Conservation (phyloP, 35 echinoderm and acorn worm genomes). For the Amphiura filiformis region DNA sequence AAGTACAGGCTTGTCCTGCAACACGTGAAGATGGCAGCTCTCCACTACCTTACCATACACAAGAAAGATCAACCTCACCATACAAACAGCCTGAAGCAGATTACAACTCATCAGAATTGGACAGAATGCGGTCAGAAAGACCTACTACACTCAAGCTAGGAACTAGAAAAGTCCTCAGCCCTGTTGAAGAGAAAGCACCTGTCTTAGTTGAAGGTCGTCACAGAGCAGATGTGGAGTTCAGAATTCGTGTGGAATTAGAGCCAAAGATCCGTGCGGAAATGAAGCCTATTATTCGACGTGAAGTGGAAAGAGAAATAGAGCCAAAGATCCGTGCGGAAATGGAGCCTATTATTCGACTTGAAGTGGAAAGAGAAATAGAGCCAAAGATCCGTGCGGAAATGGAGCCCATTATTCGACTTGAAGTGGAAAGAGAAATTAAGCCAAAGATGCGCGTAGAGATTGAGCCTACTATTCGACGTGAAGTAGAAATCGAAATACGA, state of each 20-base stretch:
- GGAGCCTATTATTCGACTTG: constrained; percentile 41
- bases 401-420: constrained; percentile 42
- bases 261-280: constrained; percentile 30
- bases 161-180: too few relatives aligned
- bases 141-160: neutral
- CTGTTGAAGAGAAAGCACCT: too few relatives aligned
- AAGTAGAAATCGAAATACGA: constrained; percentile 37
- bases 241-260: constrained; percentile 6
- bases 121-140: neutral
- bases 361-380: constrained; percentile 30
- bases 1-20: constrained; percentile 1
- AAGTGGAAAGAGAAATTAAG: constrained; percentile 15
- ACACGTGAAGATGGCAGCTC: constrained; percentile 35
- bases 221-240: constrained; percentile 41
- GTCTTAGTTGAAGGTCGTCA: constrained; percentile 40
- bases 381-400: constrained; percentile 30
- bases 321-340: constrained; percentile 23
- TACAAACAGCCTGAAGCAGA: neutral
- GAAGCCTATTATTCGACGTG: constrained; percentile 47
- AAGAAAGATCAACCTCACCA: neutral
- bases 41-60: constrained; percentile 22
- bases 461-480: constrained; percentile 46
- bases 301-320: constrained; percentile 48
- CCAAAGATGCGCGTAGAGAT: constrained; percentile 30
- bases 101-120: neutral